Evolutionary conservation across 2,888 invertebrate genomes (phyloP).

Genomic region (Gonocerus acuteangulatus): DNA sequence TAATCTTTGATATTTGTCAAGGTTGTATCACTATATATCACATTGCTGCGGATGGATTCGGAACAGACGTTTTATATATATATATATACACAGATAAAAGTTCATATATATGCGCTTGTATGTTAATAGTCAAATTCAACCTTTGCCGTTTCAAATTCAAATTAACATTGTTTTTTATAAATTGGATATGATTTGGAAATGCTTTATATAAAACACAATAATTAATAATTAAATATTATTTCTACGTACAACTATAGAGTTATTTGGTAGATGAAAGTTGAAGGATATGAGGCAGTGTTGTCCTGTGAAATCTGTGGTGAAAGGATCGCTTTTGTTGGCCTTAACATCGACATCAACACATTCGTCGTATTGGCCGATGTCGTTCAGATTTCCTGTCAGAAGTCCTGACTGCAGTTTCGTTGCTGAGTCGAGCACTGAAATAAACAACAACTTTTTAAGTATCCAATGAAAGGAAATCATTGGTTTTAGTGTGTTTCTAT

Average conservation of each 20-base stretch:
- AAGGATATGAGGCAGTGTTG: conserved; percentile 43
- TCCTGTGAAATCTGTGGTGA: conserved; percentile 41
- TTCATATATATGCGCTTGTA: not conserved
- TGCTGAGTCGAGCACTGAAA: conserved; percentile 48
- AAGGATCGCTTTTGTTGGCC: conserved; percentile 37
- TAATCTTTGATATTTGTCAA: too few species aligned
- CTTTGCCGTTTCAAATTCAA: too few species aligned
- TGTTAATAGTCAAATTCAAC: not conserved
- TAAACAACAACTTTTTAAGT: too few species aligned
- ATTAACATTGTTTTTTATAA: too few species aligned
- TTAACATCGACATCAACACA: conserved; percentile 40
- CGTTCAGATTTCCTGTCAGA: conserved; percentile 44
- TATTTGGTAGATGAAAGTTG: conserved; percentile 22
- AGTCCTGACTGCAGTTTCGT: conserved; percentile 47
- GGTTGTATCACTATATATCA: too few species aligned
- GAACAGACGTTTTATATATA: too few species aligned
- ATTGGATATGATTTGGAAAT: not conserved
- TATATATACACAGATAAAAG: not conserved
- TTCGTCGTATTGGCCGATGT: conserved; percentile 47
- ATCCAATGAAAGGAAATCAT: too few species aligned
- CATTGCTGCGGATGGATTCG: too few species aligned
- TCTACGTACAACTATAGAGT: conserved; percentile 25
- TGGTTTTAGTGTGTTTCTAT: too few species aligned
- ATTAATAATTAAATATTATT: too few species aligned
- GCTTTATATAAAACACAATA: not conserved